phyloP scores from a whole-genome alignment of 2,797 vertebrate species.

The Molossus molossus region DNA sequence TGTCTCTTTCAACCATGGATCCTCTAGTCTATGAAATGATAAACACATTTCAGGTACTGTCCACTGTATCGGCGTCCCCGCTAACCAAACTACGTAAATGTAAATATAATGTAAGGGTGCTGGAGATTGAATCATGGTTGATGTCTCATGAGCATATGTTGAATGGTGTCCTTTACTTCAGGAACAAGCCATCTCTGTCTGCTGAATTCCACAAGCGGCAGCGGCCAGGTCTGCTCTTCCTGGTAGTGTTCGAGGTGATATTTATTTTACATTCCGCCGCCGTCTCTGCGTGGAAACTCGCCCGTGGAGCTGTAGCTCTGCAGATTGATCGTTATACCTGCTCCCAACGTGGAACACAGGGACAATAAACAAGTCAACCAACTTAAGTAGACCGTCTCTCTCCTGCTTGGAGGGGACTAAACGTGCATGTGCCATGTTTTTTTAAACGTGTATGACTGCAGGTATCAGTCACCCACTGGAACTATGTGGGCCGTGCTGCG shows the following conservation, averaged over 20 bases:
- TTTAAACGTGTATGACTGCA: not conserved
- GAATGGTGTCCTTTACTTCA: not conserved
- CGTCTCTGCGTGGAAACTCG: not conserved
- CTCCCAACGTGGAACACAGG: not conserved
- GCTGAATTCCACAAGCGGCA: not conserved
- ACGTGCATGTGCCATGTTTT: not conserved
- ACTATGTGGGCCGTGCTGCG: not conserved
- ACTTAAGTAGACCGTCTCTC: not conserved
- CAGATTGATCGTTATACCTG: not conserved
- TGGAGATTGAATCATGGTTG: no score
- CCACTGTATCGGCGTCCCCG: slow-evolving; percentile 26
- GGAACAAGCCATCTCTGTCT: slow-evolving; percentile 48
- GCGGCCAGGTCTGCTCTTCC: not conserved
- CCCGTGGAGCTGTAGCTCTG: not conserved
- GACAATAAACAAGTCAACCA: not conserved
- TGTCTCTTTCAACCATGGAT: not conserved
- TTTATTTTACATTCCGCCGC: not conserved
- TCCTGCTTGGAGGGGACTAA: not conserved
- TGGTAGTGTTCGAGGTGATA: slow-evolving; percentile 15
- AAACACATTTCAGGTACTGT: not conserved
- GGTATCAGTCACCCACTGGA: slow-evolving; percentile 20
- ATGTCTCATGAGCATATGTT: no score
- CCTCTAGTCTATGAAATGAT: not conserved
- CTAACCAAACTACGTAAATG: slow-evolving; percentile 25
- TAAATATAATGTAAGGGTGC: not conserved